Conservation (phyloP, 2,113 vertebrate species). For the Spizaetus ornatus region DNA sequence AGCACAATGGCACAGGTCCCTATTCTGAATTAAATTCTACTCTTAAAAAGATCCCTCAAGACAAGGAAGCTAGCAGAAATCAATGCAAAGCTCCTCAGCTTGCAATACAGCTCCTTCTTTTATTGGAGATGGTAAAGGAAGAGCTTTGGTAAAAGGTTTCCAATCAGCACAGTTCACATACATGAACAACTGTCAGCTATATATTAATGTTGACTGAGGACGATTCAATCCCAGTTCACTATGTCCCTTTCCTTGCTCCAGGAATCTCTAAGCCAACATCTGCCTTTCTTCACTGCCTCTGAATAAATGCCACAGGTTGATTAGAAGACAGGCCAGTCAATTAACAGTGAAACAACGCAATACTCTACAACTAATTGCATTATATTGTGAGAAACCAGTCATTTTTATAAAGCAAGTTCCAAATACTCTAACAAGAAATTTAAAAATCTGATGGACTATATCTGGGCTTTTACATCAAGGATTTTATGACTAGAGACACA, state of each 20-base stretch:
- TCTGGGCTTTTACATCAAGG: background rate
- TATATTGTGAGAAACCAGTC: background rate
- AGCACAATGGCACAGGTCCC: background rate
- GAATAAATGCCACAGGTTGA: background rate
- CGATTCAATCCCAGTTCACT: background rate
- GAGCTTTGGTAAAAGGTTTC: background rate
- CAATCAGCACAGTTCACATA: background rate
- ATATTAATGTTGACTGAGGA: background rate
- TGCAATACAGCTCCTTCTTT: background rate
- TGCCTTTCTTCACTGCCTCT: background rate
- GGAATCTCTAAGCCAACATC: background rate
- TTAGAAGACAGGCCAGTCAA: background rate
- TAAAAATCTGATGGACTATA: background rate
- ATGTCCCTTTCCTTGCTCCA: background rate
- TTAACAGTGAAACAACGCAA: background rate
- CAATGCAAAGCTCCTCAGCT: background rate
- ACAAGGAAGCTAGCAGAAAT: background rate
- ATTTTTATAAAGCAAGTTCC: background rate
- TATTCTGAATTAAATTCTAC: background rate
- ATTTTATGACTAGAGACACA: background rate
- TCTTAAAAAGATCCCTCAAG: background rate
- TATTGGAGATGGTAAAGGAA: background rate
- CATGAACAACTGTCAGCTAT: background rate
- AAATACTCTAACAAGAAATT: background rate
- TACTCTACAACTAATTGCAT: background rate